Base-by-base conservation (phyloP, 2,888 invertebrate genomes). In the Rhagonycha lutea region DNA sequence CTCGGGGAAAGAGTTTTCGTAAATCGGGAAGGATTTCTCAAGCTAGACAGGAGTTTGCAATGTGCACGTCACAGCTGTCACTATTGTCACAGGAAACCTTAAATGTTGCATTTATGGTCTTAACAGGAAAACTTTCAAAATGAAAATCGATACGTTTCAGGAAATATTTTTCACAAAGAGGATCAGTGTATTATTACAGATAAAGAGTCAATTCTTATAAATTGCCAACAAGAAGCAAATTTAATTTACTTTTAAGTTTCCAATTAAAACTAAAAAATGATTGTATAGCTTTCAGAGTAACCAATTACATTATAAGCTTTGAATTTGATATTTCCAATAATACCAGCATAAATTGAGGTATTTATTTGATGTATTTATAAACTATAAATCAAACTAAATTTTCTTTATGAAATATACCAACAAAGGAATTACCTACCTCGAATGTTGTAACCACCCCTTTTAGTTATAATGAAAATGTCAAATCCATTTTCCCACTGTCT, bases 41-140 rank as follows among this genome's bases (percentile, higher is more conserved):
- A 76, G 72, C 76, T 73, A 76, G 72, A 69, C 70, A 73, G 73
- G 72, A 76, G 70, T 68, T 69, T 73, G 69, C 72, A 73, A 76
- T 76, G 70, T 65, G 26, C 69, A 76, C 72, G 70, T 72, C 76
- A 73, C 76, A 76, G 76, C 76, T 76, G 76, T 76, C 76, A 76
- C 69, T 73, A 67, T 67, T 76, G 76, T 76, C 76, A 76, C 72
- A 67, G 76, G 70, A 76, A 76, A 62, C 76, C 73, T 65, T 76
- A 76, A 76, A 76, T 76, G 76, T 76, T 72, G 73, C 68, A 76
- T 72, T 73, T 67, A 73, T 73, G 47, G 61, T 18, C 61, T 72
- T 65, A 69, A 69, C 63, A 72, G 65, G 72, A 72, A 75, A 75
- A 73, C 69, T 70, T 62, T 72, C 61, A 61, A 72, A 67, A 75